A percentile compares a stretch with the other conserved stretches of the same genome.
Evolutionary conservation across 2,888 invertebrate genomes (phyloP).

Genomic region (Diplazon laetatorius): DNA sequence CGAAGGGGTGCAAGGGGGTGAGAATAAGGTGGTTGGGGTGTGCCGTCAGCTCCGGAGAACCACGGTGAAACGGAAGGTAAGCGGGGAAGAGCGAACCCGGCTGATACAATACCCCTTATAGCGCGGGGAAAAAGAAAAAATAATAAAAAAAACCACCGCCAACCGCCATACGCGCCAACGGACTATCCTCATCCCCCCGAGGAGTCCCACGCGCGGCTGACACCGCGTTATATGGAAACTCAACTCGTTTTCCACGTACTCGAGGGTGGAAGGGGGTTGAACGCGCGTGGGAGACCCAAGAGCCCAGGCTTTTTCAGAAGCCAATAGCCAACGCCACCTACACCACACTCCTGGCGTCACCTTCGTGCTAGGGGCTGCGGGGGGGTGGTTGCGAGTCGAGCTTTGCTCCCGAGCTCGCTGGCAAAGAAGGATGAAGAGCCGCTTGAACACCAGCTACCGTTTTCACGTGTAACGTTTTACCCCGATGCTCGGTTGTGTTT

Average conservation of each 20-base stretch:
- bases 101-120: constrained; percentile 79
- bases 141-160: too few relatives aligned
- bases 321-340: constrained; percentile 72
- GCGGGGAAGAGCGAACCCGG: constrained; percentile 52
- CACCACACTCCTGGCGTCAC: constrained; percentile 46
- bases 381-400: constrained; percentile 37
- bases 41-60: too few relatives aligned
- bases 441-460: constrained; percentile 51
- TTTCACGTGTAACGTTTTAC: constrained; percentile 57
- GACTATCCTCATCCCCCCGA: constrained; percentile 36
- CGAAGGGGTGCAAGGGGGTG: not conserved
- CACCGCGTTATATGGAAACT: constrained; percentile 74
- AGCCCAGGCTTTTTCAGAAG: constrained; percentile 71
- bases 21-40: not conserved
- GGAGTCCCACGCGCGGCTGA: constrained; percentile 56
- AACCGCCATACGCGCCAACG: constrained; percentile 58
- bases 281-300: not conserved
- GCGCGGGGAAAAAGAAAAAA: constrained; percentile 72
- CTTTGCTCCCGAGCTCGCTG: constrained; percentile 63
- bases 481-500: constrained; percentile 28
- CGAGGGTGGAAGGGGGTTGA: constrained; percentile 44
- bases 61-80: not conserved
- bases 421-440: constrained; percentile 63
- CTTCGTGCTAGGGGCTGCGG: constrained; percentile 53
- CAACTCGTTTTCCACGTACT: constrained; percentile 76